phyloP scores from a whole-genome alignment of 2,797 vertebrate species.

The Brachyalestes nurse region DNA sequence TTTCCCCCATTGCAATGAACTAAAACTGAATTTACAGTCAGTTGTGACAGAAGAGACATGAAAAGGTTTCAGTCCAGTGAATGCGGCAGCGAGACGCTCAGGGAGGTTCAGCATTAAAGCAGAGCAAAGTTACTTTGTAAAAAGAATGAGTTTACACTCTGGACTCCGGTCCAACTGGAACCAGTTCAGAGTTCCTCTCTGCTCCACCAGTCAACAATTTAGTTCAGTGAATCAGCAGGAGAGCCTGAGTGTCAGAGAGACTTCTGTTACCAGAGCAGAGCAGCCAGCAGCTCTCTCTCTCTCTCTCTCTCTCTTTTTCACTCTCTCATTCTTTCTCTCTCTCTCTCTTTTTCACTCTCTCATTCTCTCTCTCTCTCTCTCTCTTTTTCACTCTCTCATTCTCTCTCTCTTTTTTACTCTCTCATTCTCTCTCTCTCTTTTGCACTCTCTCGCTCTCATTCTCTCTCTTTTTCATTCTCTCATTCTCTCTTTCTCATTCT shows the following conservation, averaged over 20 bases:
- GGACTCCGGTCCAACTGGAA: slow-evolving; percentile 41
- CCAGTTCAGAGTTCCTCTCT: slow-evolving; percentile 44
- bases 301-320: background rate
- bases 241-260: slow-evolving; percentile 37
- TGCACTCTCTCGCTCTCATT: too few relatives aligned
- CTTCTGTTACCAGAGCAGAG: slow-evolving; percentile 22
- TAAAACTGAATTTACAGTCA: background rate
- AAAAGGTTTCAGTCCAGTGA: background rate
- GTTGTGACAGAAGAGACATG: background rate
- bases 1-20: background rate
- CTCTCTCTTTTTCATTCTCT: too few relatives aligned
- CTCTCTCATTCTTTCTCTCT: background rate
- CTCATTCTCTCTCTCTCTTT: too few relatives aligned
- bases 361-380: background rate
- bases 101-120: slow-evolving; percentile 46
- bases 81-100: background rate
- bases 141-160: slow-evolving; percentile 43
- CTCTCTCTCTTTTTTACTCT: too few relatives aligned
- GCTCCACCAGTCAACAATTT: slow-evolving; percentile 43
- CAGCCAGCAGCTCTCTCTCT: background rate
- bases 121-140: slow-evolving; percentile 32
- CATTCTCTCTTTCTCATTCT: too few relatives aligned
- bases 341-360: background rate
- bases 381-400: too few relatives aligned
- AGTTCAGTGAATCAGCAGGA: slow-evolving; percentile 40